Base-by-base conservation (phyloP, 2,113 vertebrate genomes). In the Pachyramphus minor region DNA sequence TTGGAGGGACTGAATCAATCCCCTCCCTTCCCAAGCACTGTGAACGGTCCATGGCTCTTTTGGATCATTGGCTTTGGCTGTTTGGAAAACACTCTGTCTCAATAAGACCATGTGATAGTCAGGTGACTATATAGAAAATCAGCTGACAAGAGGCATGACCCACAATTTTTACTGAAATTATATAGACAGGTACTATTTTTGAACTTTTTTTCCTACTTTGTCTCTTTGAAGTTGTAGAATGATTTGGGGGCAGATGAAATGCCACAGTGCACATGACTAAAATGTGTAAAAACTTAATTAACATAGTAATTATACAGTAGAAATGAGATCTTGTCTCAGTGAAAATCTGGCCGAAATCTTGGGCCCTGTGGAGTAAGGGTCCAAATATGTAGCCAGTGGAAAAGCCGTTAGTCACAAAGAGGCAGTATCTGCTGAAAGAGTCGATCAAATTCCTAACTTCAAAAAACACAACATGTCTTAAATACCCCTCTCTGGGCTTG, bases 261-360 rank as follows among this genome's bases (percentile, higher is more conserved):
- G 83, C 30, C 82, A 83, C 21, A 71, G 31, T 84, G 37, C 47
- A 78, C 76, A 45, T 78, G 52, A 93, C 60, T 87, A 42, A 92
- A 90, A 95, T 49, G 52, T 83, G 50, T 86, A 90, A 90, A 95
- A 91, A 74, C 68, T 84, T 93, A 94, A 91, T 91, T 93, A 92
- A 92, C 27, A 81, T 72, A 86, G 80, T 86, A 92, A 93, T 92
- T 95, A 14, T 35, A 41, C 24, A 77, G 79, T 56, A 83, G 60
- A 93, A 63, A 66, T 35, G n/a, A 59, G 47, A 75, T 79, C 42
- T 82, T 73, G 24, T 66, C 52, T 67, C 39, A 35, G 59, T 72
- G 31, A 92, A 88, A 90, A 85, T 56, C 68, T 93, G 73, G 10
- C 60, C 87, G 86, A 28, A 92, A 75, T 9, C 53, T 72, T 81